A percentile compares a stretch with the other conserved stretches of the same genome.
Evolutionary conservation across 2,797 vertebrate genomes (phyloP).

Genomic region (Acrossocheilus wenchowensis): DNA sequence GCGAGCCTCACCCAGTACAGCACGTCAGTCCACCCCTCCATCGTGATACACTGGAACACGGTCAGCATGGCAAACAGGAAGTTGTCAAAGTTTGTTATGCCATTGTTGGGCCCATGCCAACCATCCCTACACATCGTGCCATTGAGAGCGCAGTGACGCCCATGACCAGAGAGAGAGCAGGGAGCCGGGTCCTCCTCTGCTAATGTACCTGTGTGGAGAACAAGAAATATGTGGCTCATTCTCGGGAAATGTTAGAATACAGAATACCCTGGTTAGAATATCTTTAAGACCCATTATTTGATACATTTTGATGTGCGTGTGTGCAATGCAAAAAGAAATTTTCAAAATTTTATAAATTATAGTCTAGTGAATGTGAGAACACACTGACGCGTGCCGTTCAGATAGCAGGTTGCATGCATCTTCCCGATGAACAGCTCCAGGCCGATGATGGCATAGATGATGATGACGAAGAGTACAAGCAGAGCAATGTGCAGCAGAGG

Average conservation of each 20-base stretch:
- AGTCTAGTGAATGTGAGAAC: neutral
- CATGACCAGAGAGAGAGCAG: conserved; percentile 93
- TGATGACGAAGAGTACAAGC: conserved; percentile 98
- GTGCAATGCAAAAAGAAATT: neutral
- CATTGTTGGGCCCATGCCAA: conserved; percentile 96
- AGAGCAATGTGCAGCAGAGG: conserved; percentile 98
- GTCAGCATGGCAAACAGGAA: conserved; percentile 98
- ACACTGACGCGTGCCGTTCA: conserved; percentile 85
- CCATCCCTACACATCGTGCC: conserved; percentile 89
- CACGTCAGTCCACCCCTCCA: conserved; percentile 99
- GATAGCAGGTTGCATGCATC: conserved; percentile 96
- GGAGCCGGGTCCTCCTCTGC: conserved; percentile 93
- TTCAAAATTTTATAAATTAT: neutral
- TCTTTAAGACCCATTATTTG: neutral
- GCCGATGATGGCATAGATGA: conserved; percentile 99
- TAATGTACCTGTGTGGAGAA: conserved; percentile 78
- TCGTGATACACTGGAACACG: conserved; percentile 98
- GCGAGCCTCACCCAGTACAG: conserved; percentile 93
- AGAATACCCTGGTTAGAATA: neutral
- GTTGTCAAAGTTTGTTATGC: conserved; percentile 99
- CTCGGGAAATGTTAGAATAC: neutral
- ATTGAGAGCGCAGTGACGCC: conserved; percentile 89
- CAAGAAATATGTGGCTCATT: neutral
- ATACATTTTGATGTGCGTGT: neutral
- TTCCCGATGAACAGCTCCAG: conserved; percentile 99